Base-by-base conservation (phyloP, 2,888 invertebrate species). In the Eledona agricola region DNA sequence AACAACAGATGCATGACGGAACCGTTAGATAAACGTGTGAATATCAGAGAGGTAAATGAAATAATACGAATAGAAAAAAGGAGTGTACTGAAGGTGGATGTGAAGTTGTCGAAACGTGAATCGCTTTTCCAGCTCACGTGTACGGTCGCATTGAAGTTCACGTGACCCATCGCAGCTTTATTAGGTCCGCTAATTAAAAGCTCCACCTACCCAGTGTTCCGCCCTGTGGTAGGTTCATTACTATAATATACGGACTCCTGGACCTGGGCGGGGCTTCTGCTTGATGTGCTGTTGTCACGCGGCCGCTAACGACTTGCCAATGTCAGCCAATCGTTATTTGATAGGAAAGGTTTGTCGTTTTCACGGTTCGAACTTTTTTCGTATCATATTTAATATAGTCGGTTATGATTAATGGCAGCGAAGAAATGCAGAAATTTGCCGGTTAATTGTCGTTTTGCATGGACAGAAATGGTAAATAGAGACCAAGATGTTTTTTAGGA, bases 111-210 rank as follows among this genome's bases (percentile, higher is more conserved):
- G n/a, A n/a, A n/a, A n/a, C n/a, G n/a, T n/a, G n/a, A n/a, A n/a
- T n/a, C n/a, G n/a, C n/a, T n/a, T n/a, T n/a, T n/a, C n/a, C n/a
- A n/a, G n/a, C n/a, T n/a, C n/a, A n/a, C n/a, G n/a, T n/a, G n/a
- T n/a, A n/a, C n/a, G n/a, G n/a, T n/a, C n/a, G n/a, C n/a, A n/a
- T n/a, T n/a, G n/a, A n/a, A n/a, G n/a, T n/a, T 66, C 64, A 64
- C 66, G 65, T 65, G 66, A 64, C 56, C 51, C 34, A 49, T 40
- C 45, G 13, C 16, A 29, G 23, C 45, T 60, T 69, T 67, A 70
- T 70, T 71, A 70, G 70, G 66, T 69, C 65, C 64, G 63, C 67
- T 74, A 72, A 74, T 74, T 72, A 72, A 70, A 69, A 52, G 74
- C 73, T 72, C 74, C 73, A 72, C 74, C 74, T 71, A 72, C 69